Evolutionary conservation across 2,113 vertebrate genomes (phyloP).

Genomic region (Phyllopteryx taeniolatus): DNA sequence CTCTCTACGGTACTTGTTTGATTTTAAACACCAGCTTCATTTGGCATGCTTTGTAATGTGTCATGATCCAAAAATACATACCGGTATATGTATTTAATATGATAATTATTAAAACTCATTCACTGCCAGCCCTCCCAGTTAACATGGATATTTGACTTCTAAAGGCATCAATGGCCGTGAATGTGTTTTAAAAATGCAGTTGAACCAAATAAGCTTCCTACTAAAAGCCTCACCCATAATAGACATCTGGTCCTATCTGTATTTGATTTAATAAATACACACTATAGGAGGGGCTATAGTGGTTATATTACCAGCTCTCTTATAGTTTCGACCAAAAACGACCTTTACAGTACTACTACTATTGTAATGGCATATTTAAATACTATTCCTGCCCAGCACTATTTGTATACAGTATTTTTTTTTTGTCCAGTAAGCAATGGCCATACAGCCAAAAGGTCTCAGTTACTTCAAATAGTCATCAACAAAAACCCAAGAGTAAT

Average conservation of each 20-base stretch:
- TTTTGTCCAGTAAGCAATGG: not conserved
- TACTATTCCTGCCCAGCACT: not conserved
- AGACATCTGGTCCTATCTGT: no score
- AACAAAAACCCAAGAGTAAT: not conserved
- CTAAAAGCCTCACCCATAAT: no score
- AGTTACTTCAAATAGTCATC: slow-evolving; percentile 21
- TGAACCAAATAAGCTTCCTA: no score
- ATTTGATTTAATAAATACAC: no score
- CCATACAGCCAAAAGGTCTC: slow-evolving; percentile 18
- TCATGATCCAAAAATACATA: not conserved
- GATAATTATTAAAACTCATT: no score
- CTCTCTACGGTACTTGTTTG: not conserved
- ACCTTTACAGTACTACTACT: not conserved
- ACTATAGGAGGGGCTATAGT: not conserved
- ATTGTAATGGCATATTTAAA: not conserved
- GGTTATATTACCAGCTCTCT: not conserved
- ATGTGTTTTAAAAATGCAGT: no score
- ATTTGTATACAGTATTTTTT: slow-evolving; percentile 1
- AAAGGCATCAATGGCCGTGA: no score
- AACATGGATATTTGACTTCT: no score
- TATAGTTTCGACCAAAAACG: not conserved
- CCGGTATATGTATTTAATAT: no score
- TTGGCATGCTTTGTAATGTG: no score
- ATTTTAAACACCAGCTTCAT: not conserved
- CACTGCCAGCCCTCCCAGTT: no score